Percentiles rank a stretch among this genome's conserved stretches.
Conservation (phyloP, 2,797 vertebrate species). For the Mormyrops attenuatus region DNA sequence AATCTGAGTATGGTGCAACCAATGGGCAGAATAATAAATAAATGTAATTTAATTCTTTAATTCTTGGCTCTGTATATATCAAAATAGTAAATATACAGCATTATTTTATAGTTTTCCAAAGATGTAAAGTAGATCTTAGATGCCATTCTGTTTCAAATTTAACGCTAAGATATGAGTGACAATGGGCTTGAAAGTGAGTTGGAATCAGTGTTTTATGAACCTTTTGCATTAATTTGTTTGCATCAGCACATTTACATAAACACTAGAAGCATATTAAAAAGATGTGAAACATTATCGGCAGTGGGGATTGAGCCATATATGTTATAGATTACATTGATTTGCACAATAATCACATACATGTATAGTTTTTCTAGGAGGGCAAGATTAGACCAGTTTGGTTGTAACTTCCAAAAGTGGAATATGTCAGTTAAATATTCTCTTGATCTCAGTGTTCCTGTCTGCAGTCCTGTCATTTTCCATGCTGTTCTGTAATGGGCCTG, state of each 20-base stretch:
- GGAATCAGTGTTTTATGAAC: not conserved
- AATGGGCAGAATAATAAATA: not conserved
- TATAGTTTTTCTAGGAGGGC: not conserved
- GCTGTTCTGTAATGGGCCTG: conserved; percentile 27
- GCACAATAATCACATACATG: not conserved
- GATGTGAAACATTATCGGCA: not conserved
- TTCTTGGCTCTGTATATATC: not conserved
- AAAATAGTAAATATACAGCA: not conserved
- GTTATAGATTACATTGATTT: not conserved
- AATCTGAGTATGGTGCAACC: not conserved
- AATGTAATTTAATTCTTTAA: not conserved
- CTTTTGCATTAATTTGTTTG: not conserved
- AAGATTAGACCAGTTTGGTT: conserved; percentile 2
- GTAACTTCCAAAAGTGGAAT: not conserved
- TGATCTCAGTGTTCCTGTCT: conserved; percentile 21
- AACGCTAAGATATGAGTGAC: not conserved
- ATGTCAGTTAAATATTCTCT: conserved; percentile 17
- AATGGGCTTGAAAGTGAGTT: not conserved
- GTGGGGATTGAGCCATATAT: not conserved
- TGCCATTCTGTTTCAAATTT: not conserved
- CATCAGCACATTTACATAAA: not conserved
- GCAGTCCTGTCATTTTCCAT: conserved; percentile 32
- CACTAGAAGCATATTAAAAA: not conserved
- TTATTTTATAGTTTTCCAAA: not conserved
- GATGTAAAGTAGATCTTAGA: not conserved